Conservation (phyloP, 2,797 vertebrate genomes). For the Phalloptychus januarius region DNA sequence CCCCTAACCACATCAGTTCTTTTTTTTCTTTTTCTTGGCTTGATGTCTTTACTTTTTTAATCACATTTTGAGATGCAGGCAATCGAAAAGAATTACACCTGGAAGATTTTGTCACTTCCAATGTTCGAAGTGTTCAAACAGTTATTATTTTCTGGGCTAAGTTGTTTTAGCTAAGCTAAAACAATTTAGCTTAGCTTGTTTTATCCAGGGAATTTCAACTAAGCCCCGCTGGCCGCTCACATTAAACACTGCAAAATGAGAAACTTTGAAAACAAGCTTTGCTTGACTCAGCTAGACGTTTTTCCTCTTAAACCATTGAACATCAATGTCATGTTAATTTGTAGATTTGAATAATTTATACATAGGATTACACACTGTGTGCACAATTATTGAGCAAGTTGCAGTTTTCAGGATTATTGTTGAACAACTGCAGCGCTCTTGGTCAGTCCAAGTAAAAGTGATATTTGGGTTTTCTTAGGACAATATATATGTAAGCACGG, state of each 20-base stretch:
- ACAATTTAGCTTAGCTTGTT: not conserved
- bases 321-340: not conserved
- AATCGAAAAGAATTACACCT: not conserved
- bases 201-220: not conserved
- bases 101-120: not conserved
- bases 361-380: not conserved
- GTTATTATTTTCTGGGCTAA: not conserved
- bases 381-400: no score
- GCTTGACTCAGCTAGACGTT: not conserved
- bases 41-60: conserved; percentile 42
- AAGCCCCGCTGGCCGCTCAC: not conserved
- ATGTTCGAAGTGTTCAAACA: not conserved
- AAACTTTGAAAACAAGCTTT: not conserved
- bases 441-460: no score
- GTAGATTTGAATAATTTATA: not conserved
- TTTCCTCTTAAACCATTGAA: not conserved
- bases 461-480: no score
- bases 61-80: conserved; percentile 16
- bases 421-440: no score
- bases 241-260: not conserved
- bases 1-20: conserved; percentile 54
- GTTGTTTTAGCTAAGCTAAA: no score
- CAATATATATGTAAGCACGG: no score
- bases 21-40: conserved; percentile 32
- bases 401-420: no score